These are phyloP conservation scores for Trichomalopsis sarcophagae DNA, from an alignment of 1,140 invertebrate species.

Conservation along the genomic window DNA sequence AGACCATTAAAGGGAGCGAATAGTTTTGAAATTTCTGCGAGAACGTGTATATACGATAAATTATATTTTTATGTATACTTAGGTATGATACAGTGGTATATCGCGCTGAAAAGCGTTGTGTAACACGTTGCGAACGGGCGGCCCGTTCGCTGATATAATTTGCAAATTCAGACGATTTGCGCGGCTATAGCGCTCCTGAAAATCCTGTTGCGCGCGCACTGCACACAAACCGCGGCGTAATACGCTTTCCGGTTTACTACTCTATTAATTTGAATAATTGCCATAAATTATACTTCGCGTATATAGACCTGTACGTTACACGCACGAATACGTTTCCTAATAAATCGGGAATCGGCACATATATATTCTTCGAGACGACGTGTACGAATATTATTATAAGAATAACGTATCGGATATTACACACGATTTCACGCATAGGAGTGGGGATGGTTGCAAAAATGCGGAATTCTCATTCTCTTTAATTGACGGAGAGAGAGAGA, in stretches of 20 bases:
- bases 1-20: no score
- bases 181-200: background rate
- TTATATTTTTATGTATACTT: no score
- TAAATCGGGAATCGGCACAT: no score
- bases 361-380: background rate
- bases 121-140: no score
- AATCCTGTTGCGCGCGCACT: background rate
- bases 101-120: no score
- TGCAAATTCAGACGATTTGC: no score
- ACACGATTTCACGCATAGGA: background rate
- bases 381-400: background rate
- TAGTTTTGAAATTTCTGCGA: no score
- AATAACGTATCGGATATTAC: background rate
- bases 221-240: background rate
- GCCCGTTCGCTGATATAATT: no score
- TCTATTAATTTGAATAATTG: slow-evolving; percentile 13
- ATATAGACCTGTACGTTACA: no score
- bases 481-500: background rate
- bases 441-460: background rate
- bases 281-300: background rate
- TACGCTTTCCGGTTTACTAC: background rate
- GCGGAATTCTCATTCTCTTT: slow-evolving; percentile 13
- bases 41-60: no score
- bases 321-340: background rate
- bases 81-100: no score